Evolutionary conservation across 2,113 vertebrate genomes (phyloP), one percentile per base, ranked within the genome.

Genomic region (Hystrix brachyura): DNA sequence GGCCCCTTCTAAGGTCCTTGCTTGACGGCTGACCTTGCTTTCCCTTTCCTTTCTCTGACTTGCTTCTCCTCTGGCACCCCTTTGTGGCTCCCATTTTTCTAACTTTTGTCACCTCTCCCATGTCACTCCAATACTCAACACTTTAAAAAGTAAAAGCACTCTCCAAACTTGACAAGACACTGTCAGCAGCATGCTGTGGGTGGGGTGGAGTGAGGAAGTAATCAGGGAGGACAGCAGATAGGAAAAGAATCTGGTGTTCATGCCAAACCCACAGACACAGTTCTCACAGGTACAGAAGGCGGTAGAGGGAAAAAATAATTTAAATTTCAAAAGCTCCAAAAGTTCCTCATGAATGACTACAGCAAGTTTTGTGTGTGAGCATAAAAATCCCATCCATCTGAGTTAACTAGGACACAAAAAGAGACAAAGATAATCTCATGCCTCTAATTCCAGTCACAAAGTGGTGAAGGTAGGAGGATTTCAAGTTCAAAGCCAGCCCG

Each of bases 211-310:
- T 9, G 1, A 29, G 10, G 34, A 60, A 7, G 55, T 5, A 82
- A n/a, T 94, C 51, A 94, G 90, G 79, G 62, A 95, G 46, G 59
- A 9, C 29, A 89, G 48, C 3, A 62, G 29, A 25, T 90, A 23
- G 59, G 55, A 46, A 80, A 90, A 62, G 59, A 87, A 69, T 34
- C 67, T 34, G 81, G 60, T 62, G 59, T 81, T 93, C 86, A 34
- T 88, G 96, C 94, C 97, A 96, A 90, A 96, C 93, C 96, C 98
- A 98, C 85, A 96, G 96, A 97, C 83, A 96, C 74, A 91, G 89
- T 95, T 81, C 34, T 97, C 83, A 82, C 81, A 96, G 95, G 95
- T 84, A 91, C 84, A 97, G 65, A 23, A 92, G 87, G 2, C 90
- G 92, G 71, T 62, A 92, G 79, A 74, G 29, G 14, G 60, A 62